Evolutionary conservation across 1,140 invertebrate genomes (phyloP).

Genomic region (Andrena cerasifolii): DNA sequence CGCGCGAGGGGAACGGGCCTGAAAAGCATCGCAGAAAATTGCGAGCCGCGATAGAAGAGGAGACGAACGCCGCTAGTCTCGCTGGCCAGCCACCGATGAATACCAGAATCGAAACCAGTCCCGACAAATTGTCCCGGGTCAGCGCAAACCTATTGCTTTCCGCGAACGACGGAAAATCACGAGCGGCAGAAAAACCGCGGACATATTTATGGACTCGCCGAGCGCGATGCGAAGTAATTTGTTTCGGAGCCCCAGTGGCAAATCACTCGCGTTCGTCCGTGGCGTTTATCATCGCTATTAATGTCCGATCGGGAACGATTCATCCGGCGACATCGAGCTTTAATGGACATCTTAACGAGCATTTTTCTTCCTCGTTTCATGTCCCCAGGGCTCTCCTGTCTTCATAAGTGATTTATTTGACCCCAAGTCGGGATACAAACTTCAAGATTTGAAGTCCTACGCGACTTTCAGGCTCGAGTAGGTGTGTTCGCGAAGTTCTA

Average conservation of each 20-base stretch:
- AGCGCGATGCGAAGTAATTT: slow-evolving; percentile 33
- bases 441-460: no score
- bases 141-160: slow-evolving; percentile 19
- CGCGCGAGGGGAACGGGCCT: background rate
- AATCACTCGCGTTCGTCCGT: background rate
- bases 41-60: slow-evolving; percentile 8
- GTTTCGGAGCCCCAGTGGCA: slow-evolving; percentile 18
- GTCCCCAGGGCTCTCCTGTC: no score
- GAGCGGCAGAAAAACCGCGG: slow-evolving; percentile 11
- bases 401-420: no score
- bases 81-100: slow-evolving; percentile 35
- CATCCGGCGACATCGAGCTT: background rate
- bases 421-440: no score
- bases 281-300: slow-evolving; percentile 1
- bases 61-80: slow-evolving; percentile 15
- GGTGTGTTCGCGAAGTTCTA: slow-evolving; percentile 23
- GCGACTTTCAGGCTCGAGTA: no score
- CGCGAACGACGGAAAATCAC: slow-evolving; percentile 39
- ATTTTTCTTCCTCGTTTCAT: background rate
- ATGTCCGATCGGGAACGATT: background rate
- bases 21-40: slow-evolving; percentile 36
- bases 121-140: slow-evolving; percentile 63
- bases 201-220: slow-evolving; percentile 37
- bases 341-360: background rate
- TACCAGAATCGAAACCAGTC: slow-evolving; percentile 66